These are phyloP conservation scores for Pardalotus punctatus DNA, from an alignment of 2,113 vertebrate genomes.

Conservation along the genomic window DNA sequence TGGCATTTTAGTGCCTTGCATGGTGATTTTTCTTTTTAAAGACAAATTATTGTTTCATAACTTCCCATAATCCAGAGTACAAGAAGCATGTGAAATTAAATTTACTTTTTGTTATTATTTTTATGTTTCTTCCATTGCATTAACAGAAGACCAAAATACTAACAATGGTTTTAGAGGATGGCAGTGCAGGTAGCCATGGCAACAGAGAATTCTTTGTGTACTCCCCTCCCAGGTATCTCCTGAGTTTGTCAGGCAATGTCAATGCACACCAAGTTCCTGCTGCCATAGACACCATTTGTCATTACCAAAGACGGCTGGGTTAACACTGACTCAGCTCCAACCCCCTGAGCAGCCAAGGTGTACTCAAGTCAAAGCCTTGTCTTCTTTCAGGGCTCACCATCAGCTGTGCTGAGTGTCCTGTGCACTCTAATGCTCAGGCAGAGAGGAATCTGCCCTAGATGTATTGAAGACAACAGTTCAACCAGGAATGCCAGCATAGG, in stretches of 20 bases:
- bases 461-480: background rate
- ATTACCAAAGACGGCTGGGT: background rate
- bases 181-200: background rate
- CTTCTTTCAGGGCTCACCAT: background rate
- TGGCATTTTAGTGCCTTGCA: background rate
- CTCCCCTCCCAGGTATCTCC: background rate
- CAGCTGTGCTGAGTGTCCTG: background rate
- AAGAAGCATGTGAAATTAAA: background rate
- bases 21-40: background rate
- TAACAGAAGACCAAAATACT: background rate
- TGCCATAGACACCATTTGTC: background rate
- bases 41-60: background rate
- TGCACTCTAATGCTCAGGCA: background rate
- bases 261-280: background rate
- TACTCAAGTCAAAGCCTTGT: background rate
- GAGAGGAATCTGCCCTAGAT: background rate
- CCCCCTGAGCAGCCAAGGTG: background rate
- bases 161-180: background rate
- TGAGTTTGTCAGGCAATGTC: background rate
- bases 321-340: background rate
- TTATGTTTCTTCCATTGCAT: background rate
- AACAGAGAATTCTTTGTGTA: background rate
- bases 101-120: background rate
- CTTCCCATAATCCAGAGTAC: background rate
- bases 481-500: background rate